Conservation (phyloP, 2,113 vertebrate genomes). For the Saguinus imperator region DNA sequence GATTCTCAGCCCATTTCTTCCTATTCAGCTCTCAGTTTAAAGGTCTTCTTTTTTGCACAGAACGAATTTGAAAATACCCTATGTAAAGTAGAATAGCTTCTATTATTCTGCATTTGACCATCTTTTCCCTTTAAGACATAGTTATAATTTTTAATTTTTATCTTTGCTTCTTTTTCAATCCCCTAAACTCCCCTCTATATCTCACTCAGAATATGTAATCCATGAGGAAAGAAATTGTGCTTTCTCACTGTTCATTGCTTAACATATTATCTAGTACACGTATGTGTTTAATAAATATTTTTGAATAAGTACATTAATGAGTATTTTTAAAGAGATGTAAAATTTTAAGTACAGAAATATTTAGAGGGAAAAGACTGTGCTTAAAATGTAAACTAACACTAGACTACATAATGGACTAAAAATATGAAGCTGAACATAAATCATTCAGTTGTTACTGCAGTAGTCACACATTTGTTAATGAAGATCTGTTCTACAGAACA, state of each 20-base stretch:
- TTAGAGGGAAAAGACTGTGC: background rate
- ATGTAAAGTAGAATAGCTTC: background rate
- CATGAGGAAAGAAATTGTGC: background rate
- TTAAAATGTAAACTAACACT: constrained; percentile 30
- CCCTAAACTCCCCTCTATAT: background rate
- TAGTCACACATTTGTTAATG: background rate
- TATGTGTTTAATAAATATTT: background rate
- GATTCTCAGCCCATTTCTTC: background rate
- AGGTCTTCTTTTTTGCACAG: background rate
- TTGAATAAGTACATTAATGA: background rate
- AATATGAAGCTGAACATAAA: background rate
- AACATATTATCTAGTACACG: background rate
- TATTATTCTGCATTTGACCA: background rate
- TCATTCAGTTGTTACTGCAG: background rate
- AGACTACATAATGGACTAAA: background rate
- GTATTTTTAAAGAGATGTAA: background rate
- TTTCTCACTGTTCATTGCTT: background rate
- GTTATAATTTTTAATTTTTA: background rate
- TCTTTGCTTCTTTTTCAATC: background rate
- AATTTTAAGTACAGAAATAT: background rate
- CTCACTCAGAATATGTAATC: background rate
- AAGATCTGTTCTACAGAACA: background rate
- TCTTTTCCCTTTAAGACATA: background rate
- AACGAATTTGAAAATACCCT: background rate
- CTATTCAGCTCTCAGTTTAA: background rate